Evolutionary conservation across 2,113 vertebrate genomes (phyloP).

Genomic region (Gopherus flavomarginatus): DNA sequence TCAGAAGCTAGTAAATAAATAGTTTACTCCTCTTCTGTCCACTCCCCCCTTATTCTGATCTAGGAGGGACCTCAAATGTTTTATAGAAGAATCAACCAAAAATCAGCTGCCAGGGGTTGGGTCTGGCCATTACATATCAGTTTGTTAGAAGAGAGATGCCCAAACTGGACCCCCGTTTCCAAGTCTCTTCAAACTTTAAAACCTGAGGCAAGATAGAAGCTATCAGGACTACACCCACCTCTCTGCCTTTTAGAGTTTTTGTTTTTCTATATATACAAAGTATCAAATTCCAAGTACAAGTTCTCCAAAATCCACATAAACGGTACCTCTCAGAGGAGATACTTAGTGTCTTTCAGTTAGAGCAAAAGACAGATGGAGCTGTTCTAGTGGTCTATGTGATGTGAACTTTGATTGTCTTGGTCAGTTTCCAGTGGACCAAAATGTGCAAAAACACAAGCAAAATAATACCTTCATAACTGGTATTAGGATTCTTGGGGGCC

Average conservation of each 20-base stretch:
- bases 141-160: background rate
- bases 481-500: no score
- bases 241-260: background rate
- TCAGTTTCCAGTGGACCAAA: background rate
- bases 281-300: background rate
- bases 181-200: background rate
- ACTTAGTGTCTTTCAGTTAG: background rate
- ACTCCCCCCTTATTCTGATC: background rate
- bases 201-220: background rate
- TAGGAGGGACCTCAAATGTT: background rate
- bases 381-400: background rate
- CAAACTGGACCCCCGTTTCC: background rate
- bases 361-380: background rate
- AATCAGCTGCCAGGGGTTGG: background rate
- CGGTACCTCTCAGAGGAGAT: background rate
- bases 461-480: no score
- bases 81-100: background rate
- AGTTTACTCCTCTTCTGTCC: background rate
- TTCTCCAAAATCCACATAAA: background rate
- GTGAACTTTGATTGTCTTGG: rapidly evolving
- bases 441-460: background rate
- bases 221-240: background rate
- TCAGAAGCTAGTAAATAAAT: constrained; percentile 4
- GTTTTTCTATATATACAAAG: background rate
- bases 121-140: background rate